Percentiles rank a stretch among this genome's conserved stretches.
These are phyloP conservation scores for Achroia grisella DNA, from an alignment of 1,140 invertebrate genomes.

Conservation along the genomic window DNA sequence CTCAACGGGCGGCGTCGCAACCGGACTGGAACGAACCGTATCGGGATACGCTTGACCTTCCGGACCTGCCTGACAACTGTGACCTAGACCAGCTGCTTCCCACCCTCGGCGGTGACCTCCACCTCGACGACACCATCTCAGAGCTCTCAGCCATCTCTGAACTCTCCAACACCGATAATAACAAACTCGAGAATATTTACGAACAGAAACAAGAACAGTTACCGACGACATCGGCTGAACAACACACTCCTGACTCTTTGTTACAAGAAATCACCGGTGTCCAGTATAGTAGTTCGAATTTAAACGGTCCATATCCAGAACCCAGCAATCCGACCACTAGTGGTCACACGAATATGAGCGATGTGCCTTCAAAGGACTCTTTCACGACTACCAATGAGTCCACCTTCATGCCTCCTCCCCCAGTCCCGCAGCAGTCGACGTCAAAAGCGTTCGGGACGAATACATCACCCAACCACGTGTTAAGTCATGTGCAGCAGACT, in stretches of 20 bases:
- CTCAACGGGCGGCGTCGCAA: conserved; percentile 65
- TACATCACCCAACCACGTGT: conserved; percentile 2
- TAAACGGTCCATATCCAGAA: conserved; percentile 40
- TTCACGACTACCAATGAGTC: conserved; percentile 78
- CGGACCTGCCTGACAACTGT: conserved; percentile 56
- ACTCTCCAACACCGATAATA: conserved; percentile 43
- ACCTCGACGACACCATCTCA: conserved; percentile 55
- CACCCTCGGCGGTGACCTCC: conserved; percentile 72
- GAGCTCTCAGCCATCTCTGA: conserved; percentile 58
- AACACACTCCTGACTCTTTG: conserved; percentile 34
- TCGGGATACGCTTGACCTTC: conserved; percentile 51
- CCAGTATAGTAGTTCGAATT: conserved; percentile 22
- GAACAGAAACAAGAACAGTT: conserved; percentile 17
- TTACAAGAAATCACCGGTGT: conserved; percentile 50
- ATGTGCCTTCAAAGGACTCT: conserved; percentile 58
- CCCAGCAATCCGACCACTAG: conserved; percentile 15
- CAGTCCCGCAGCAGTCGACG: conserved; percentile 41
- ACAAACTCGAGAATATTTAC: conserved; percentile 38
- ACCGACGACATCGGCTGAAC: neutral
- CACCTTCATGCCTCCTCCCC: conserved; percentile 57
- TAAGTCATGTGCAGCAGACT: conserved; percentile 25
- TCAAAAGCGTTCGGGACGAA: conserved; percentile 26
- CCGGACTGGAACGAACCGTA: conserved; percentile 60
- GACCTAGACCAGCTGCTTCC: conserved; percentile 79
- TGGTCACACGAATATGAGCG: conserved; percentile 27